Percentiles rank a stretch among this genome's conserved stretches.
These are phyloP conservation scores for Drosophila nigritarsus DNA, from an alignment of 2,888 invertebrate genomes.

Conservation along the genomic window DNA sequence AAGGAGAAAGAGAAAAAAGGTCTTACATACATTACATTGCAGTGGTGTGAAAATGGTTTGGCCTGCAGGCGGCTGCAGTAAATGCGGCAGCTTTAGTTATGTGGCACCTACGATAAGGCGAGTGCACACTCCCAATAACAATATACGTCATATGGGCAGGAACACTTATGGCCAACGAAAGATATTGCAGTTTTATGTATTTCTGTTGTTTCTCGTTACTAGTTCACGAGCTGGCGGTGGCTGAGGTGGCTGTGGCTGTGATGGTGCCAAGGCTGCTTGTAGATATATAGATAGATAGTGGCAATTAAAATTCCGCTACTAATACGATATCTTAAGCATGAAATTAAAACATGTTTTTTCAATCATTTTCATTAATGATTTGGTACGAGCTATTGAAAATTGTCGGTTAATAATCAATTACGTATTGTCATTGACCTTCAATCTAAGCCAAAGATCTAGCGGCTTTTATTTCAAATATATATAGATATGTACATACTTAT, in stretches of 20 bases:
- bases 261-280: conserved; percentile 44
- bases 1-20: conserved; percentile 1
- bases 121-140: conserved; percentile 55
- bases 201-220: conserved; percentile 46
- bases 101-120: conserved; percentile 63
- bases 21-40: conserved; percentile 38
- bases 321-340: conserved; percentile 76
- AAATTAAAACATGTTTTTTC: conserved; percentile 78
- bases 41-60: conserved; percentile 74
- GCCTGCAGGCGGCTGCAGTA: conserved; percentile 46
- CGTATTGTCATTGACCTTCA: conserved; percentile 80
- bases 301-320: conserved; percentile 74
- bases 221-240: conserved; percentile 42
- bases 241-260: conserved; percentile 22
- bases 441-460: conserved; percentile 57
- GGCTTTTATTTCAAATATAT: conserved; percentile 4
- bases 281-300: conserved; percentile 43
- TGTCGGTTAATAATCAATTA: conserved; percentile 77
- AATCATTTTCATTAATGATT: conserved; percentile 53
- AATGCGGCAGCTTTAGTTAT: conserved; percentile 57
- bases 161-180: conserved; percentile 35
- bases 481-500: background rate
- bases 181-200: conserved; percentile 45
- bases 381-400: conserved; percentile 27
- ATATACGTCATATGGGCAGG: conserved; percentile 57